Evolutionary conservation across 2,113 vertebrate genomes (phyloP).

Genomic region (Carassius gibelio): DNA sequence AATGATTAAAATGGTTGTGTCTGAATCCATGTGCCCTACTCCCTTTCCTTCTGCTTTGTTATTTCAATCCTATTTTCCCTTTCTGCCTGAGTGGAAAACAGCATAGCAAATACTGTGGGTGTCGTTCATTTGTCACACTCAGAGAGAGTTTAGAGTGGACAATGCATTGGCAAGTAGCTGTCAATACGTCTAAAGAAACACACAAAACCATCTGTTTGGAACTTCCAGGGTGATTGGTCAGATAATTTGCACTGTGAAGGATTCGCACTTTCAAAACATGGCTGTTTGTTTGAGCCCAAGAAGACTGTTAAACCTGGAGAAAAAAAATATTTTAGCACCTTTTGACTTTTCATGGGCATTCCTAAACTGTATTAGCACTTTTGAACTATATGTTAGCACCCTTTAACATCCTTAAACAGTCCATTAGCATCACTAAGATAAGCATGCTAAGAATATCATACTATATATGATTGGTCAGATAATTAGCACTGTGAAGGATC

Average conservation of each 20-base stretch:
- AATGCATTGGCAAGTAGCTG: conserved; percentile 25
- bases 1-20: conserved; percentile 37
- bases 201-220: neutral
- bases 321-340: neutral
- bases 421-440: neutral
- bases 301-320: neutral
- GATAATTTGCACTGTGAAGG: neutral
- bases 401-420: neutral
- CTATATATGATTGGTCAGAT: neutral
- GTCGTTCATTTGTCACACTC: conserved; percentile 21
- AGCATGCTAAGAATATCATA: neutral
- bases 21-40: neutral
- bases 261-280: neutral
- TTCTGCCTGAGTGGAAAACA: conserved; percentile 14
- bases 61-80: conserved; percentile 33
- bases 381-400: neutral
- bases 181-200: conserved; percentile 22
- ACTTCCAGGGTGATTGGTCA: neutral
- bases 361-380: neutral
- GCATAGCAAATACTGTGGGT: neutral
- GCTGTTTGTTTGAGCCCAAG: neutral
- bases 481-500: neutral
- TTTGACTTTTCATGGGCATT: neutral
- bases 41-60: neutral
- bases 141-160: neutral